Evolutionary conservation across 1,140 invertebrate species (phyloP).

Genomic region (Philotrypesis tridentata): DNA sequence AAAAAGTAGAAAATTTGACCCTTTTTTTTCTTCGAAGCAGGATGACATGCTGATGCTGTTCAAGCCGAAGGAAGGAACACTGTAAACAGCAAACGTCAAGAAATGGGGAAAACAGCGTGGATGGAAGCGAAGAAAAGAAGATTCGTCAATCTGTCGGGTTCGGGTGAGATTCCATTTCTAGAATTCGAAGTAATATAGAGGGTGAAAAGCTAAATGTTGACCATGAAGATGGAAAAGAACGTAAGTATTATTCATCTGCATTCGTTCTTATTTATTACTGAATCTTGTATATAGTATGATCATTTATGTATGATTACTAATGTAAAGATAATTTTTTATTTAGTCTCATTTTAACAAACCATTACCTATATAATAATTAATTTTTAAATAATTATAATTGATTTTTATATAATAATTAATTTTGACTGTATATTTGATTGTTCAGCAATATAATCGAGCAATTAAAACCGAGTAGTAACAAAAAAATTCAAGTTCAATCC

Average conservation of each 20-base stretch:
- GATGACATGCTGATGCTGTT: constrained; percentile 5
- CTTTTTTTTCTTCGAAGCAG: constrained; percentile 1
- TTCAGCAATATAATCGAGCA: no score
- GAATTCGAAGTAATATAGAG: not conserved
- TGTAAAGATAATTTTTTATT: no score
- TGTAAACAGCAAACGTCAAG: not conserved
- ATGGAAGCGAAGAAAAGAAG: not conserved
- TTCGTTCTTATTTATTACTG: not conserved
- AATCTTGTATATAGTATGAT: not conserved
- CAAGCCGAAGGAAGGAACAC: not conserved
- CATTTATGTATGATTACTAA: no score
- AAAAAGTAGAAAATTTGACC: not conserved
- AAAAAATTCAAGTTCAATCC: no score
- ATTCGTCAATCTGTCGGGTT: constrained; percentile 6
- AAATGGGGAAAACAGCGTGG: not conserved
- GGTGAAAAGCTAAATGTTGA: not conserved
- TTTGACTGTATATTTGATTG: no score
- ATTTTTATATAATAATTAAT: no score
- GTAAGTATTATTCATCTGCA: not conserved
- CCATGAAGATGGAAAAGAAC: not conserved
- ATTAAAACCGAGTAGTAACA: no score
- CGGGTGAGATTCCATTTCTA: not conserved
- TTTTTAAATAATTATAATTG: no score
- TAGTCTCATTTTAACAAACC: no score
- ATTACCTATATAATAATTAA: no score